Conservation (phyloP, 2,797 vertebrate species). For the Chaetophractus vellerosus region DNA sequence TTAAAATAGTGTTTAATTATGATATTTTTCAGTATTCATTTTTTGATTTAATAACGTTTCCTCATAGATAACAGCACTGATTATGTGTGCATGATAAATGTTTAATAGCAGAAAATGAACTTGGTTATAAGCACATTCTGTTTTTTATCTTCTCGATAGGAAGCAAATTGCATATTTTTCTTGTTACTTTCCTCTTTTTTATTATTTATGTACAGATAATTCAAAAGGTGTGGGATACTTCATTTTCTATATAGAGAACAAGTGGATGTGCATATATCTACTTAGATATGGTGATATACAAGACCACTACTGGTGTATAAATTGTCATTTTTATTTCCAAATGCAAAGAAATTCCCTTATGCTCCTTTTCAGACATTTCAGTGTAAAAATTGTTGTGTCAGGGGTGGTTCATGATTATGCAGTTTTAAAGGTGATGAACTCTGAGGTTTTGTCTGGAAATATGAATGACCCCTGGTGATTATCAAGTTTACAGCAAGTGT, state of each 20-base stretch:
- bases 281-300: neutral
- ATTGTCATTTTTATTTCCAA: slow-evolving; percentile 17
- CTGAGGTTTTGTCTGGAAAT: neutral
- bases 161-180: slow-evolving; percentile 38
- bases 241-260: neutral
- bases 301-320: neutral
- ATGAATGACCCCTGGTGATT: neutral
- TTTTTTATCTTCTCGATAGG: slow-evolving; percentile 58
- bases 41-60: slow-evolving; percentile 88
- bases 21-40: slow-evolving; percentile 89
- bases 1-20: slow-evolving; percentile 89
- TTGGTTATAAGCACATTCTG: slow-evolving; percentile 67
- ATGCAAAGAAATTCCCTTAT: neutral
- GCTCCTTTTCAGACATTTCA: neutral
- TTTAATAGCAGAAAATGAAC: slow-evolving; percentile 86
- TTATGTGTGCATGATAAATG: slow-evolving; percentile 87
- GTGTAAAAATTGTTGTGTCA: neutral
- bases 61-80: slow-evolving; percentile 88
- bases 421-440: neutral
- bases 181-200: slow-evolving; percentile 33
- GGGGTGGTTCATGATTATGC: neutral
- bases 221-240: neutral
- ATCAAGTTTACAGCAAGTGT: neutral
- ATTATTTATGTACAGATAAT: neutral
- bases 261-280: neutral